Conservation (phyloP, 1,140 invertebrate genomes). For the Ceratosolen solmsi region DNA sequence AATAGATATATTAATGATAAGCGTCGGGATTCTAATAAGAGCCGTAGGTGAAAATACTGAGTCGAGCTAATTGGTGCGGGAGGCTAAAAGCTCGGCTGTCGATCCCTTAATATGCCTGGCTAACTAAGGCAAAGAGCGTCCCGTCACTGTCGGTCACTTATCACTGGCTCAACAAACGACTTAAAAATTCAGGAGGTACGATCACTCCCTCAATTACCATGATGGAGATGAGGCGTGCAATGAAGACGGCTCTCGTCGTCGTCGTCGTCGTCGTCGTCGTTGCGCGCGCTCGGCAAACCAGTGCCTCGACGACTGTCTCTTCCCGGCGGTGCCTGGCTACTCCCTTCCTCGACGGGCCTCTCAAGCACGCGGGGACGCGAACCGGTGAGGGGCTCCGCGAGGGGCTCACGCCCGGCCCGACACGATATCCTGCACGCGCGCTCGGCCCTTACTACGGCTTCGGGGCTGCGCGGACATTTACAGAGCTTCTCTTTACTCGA, state of each 20-base stretch:
- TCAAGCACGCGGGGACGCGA: not conserved
- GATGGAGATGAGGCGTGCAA: not conserved
- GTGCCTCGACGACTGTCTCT: not conserved
- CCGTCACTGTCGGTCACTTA: not conserved
- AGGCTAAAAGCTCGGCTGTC: too few species aligned
- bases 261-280: not conserved
- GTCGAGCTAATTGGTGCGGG: too few species aligned
- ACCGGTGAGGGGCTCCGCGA: not conserved
- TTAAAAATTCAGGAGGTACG: too few species aligned
- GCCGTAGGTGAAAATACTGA: not conserved
- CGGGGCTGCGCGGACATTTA: slow-evolving; percentile 66
- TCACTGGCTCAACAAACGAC: not conserved
- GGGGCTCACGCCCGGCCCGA: not conserved
- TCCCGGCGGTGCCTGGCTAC: not conserved
- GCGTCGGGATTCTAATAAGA: too few species aligned
- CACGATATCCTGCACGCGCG: not conserved
- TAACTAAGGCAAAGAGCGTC: too few species aligned
- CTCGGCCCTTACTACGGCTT: slow-evolving; percentile 64
- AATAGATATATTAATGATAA: too few species aligned
- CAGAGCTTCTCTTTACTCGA: slow-evolving; percentile 74
- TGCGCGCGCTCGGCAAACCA: not conserved
- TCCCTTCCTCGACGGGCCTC: not conserved
- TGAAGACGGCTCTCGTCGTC: not conserved
- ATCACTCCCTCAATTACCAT: slow-evolving; percentile 3
- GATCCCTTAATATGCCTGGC: too few species aligned